Evolutionary conservation across 2,113 vertebrate genomes (phyloP), one percentile per base, ranked within the genome.

Genomic region (Neogobius melanostomus): DNA sequence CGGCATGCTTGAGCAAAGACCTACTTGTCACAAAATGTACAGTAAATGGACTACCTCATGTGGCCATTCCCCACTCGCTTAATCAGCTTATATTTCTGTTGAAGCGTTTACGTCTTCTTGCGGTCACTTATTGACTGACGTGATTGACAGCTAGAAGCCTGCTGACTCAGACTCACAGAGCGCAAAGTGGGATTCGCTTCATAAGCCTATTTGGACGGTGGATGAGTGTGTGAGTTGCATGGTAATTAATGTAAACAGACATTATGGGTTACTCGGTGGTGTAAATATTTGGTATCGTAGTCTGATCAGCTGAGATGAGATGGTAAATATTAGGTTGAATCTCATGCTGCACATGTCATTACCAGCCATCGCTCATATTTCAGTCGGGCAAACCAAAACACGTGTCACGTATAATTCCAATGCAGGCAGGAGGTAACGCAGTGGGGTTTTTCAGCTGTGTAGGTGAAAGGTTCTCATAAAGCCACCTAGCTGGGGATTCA

Each of bases 71-170:
- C 16, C 42, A 4, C 57, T 60, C 36, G 8, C 42, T 44, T 44
- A 16, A 45, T 61, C 59, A 61, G 59, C 8, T 45, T 61, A 45
- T 8, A 45, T n/a, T 61, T 45, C 59, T 61, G 36, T 45, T n/a
- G 59, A 61, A n/a, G 42, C 7, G 44, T 44, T 61, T 44, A 61
- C 44, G 42, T 28, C 9, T 21, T 56, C 17, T 17, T 36, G 53
- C 1, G 59, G 42, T 61, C 42, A 61, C 59, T 61, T 61, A 61
- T 61, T 45, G 59, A n/a, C 59, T n/a, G 14, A 45, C 44, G 15
- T 61, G 59, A 61, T 6, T 61, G 59, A 61, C 59, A 44, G 59
- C 42, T n/a, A 36, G 9, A 36, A 43, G 14, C 36, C 12, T n/a
- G 42, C 59, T 61, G 59, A 61, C 42, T 61, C 59, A 61, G 42